Base-by-base conservation (phyloP, 2,797 vertebrate species). In the Ctenochaetus hawaiiensis region DNA sequence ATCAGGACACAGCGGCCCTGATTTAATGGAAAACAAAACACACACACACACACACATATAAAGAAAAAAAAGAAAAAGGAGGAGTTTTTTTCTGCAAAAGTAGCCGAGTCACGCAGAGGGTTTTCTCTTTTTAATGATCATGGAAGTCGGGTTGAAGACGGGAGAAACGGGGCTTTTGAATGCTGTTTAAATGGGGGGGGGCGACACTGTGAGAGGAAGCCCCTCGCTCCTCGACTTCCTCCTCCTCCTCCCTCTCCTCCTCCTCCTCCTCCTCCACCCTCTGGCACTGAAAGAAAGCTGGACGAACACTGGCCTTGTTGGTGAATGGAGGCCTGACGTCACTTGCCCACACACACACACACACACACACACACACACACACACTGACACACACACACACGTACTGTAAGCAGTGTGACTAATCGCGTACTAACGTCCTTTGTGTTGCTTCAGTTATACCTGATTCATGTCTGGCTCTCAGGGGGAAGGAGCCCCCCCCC, bases 381-480 rank as follows among this genome's bases (percentile, higher is more conserved):
- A 80, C 75, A 77, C n/a, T n/a, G n/a, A n/a, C 74, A 80, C 48
- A 34, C 64, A 75, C 61, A 71, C 48, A 67, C 67, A 63, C 78
- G 68, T 56, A 79, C 78, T 67, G 67, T 82, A 86, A 82, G 78
- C 84, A 76, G 70, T 74, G 87, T 93, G 93, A 93, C 92, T 94
- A 94, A 94, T 89, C 80, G 84, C 66, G 56, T 73, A 82, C 88
- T 89, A 89, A 87, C 68, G 64, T 88, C 49, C 84, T 88, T 89
- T 92, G 91, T 93, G 89, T 83, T 84, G 87, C 67, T 78, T 82
- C 81, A 78, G 82, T 93, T 88, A 79, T 76, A 85, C 90, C 89
- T 93, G 91, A 93, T 92, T 94, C 91, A 92, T 89, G 89, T 83
- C 82, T 83, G 78, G 76, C 83, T 90, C 91, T 80, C 81, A 69